These are phyloP conservation scores for Metalampra italica DNA, from an alignment of 2,888 invertebrate species.

Conservation along the genomic window DNA sequence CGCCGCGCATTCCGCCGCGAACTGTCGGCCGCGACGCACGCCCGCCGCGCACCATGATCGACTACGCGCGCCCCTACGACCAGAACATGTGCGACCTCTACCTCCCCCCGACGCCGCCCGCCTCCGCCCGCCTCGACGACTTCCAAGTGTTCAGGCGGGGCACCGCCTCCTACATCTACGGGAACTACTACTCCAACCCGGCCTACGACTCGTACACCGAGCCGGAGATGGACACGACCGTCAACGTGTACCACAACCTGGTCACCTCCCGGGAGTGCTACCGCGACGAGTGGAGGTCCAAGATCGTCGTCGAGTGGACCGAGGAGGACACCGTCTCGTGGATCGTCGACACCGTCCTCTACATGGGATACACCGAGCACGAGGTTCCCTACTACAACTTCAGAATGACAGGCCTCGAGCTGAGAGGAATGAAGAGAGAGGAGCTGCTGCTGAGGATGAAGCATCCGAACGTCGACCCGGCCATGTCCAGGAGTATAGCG, in stretches of 20 bases:
- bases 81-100: constrained; percentile 67
- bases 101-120: constrained; percentile 51
- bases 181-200: constrained; percentile 55
- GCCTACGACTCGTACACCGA: constrained; percentile 59
- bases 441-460: constrained; percentile 55
- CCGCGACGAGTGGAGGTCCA: constrained; percentile 73
- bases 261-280: constrained; percentile 54
- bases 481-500: constrained; percentile 45
- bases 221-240: constrained; percentile 54
- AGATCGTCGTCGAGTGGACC: constrained; percentile 74
- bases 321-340: constrained; percentile 78
- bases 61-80: constrained; percentile 69
- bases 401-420: constrained; percentile 51
- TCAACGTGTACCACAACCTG: constrained; percentile 63
- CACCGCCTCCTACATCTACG: constrained; percentile 55
- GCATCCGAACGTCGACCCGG: constrained; percentile 49
- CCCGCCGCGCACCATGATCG: constrained; percentile 53
- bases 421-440: constrained; percentile 55
- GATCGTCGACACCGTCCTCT: constrained; percentile 61
- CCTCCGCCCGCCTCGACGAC: constrained; percentile 67
- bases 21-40: constrained; percentile 45
- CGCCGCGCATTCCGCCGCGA: constrained; percentile 49
- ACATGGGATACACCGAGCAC: constrained; percentile 55
- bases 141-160: constrained; percentile 71
- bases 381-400: constrained; percentile 68